Evolutionary conservation across 2,797 vertebrate species (phyloP).

Genomic region (Brachyalestes nurse): DNA sequence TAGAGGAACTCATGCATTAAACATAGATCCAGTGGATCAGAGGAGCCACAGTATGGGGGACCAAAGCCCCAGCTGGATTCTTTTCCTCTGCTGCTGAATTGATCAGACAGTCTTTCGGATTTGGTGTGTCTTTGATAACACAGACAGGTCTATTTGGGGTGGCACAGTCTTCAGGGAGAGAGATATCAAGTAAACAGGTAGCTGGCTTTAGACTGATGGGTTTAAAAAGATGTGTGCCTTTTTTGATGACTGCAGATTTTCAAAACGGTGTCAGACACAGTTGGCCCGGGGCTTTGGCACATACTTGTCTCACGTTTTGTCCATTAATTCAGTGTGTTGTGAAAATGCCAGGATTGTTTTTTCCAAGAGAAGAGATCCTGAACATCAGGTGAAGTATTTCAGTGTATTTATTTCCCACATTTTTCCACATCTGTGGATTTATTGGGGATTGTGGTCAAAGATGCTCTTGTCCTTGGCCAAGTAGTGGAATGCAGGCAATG

Average conservation of each 20-base stretch:
- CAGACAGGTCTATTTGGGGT: slow-evolving; percentile 17
- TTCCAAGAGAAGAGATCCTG: too few relatives aligned
- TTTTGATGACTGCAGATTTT: not conserved
- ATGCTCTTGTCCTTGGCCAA: too few relatives aligned
- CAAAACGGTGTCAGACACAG: too few relatives aligned
- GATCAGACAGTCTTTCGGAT: slow-evolving; percentile 21
- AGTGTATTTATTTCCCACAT: too few relatives aligned
- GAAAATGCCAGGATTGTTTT: too few relatives aligned
- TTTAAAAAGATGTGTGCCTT: not conserved
- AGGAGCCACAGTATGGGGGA: slow-evolving; percentile 16
- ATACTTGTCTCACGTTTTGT: too few relatives aligned
- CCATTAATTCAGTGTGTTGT: too few relatives aligned
- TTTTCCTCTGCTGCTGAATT: slow-evolving; percentile 6
- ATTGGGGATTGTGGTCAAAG: too few relatives aligned
- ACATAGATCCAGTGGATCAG: slow-evolving; percentile 35
- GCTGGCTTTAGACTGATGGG: not conserved
- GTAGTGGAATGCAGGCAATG: too few relatives aligned
- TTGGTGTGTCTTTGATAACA: slow-evolving; percentile 30
- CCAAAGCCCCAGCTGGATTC: slow-evolving; percentile 3
- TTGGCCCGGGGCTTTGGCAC: too few relatives aligned
- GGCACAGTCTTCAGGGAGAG: not conserved
- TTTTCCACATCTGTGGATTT: too few relatives aligned
- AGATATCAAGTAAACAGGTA: not conserved
- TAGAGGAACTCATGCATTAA: slow-evolving; percentile 45
- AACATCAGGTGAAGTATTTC: too few relatives aligned